Conservation (phyloP, 2,797 vertebrate genomes). For the Acomys russatus region DNA sequence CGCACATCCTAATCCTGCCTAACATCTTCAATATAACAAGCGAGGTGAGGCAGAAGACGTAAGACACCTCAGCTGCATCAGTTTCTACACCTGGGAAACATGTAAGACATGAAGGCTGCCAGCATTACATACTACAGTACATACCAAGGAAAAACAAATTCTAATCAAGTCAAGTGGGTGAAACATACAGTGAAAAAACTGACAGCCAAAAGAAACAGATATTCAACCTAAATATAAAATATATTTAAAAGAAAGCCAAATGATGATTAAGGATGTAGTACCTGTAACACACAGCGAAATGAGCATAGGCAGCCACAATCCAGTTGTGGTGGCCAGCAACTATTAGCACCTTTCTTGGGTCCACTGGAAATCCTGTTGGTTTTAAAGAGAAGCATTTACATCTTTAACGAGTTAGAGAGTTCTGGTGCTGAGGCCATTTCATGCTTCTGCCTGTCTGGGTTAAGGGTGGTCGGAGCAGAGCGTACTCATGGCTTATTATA, state of each 20-base stretch:
- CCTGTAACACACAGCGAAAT: conserved; percentile 99
- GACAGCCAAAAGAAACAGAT: not conserved
- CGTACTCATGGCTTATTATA: not conserved
- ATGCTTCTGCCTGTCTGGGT: not conserved
- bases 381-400: not conserved
- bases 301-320: conserved; percentile 98
- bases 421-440: not conserved
- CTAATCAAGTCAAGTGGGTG: not conserved
- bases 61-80: not conserved
- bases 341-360: conserved; percentile 98
- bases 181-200: not conserved
- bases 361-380: conserved; percentile 93
- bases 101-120: not conserved
- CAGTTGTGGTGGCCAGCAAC: conserved; percentile 99
- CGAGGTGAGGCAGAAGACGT: not conserved
- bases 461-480: not conserved
- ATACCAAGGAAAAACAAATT: conserved; percentile 32
- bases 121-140: conserved; percentile 1
- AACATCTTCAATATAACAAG: not conserved
- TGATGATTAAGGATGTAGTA: conserved; percentile 81
- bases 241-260: not conserved
- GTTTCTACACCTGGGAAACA: not conserved
- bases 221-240: conserved; percentile 1
- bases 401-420: not conserved
- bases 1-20: not conserved